A percentile compares a stretch with the other conserved stretches of the same genome.
Evolutionary conservation across 2,888 invertebrate genomes (phyloP).

Genomic region (Tridacna gigas): DNA sequence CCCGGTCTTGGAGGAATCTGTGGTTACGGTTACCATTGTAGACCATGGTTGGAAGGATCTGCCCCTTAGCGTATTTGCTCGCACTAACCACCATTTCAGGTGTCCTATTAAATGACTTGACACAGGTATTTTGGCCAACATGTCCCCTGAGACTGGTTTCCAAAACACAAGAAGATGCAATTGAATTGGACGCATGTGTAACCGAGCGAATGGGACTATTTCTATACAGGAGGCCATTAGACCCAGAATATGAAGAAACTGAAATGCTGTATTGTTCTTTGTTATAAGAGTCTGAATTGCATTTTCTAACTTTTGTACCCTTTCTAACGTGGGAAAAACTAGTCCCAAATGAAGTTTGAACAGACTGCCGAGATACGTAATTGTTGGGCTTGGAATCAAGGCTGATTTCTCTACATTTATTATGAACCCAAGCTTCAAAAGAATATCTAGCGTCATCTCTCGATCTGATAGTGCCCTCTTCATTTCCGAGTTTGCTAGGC

Average conservation of each 20-base stretch:
- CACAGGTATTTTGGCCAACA: background rate
- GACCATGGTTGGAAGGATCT: background rate
- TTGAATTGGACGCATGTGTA: conserved; percentile 16
- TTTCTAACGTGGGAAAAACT: background rate
- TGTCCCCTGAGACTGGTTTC: conserved; percentile 1
- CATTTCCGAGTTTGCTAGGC: background rate
- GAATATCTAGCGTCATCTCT: background rate
- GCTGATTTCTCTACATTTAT: background rate
- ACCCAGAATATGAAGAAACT: conserved; percentile 5
- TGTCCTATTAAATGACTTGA: conserved; percentile 9
- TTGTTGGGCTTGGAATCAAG: background rate
- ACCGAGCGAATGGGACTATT: background rate
- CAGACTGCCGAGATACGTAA: background rate
- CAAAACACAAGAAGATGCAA: background rate
- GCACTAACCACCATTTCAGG: conserved; percentile 10
- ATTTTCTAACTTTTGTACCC: background rate
- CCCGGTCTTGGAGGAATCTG: conserved; percentile 7
- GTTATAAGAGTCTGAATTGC: background rate
- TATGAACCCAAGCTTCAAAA: background rate
- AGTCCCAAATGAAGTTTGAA: background rate
- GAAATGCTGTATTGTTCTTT: background rate
- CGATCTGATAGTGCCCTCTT: background rate
- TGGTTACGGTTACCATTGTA: background rate
- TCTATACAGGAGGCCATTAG: background rate
- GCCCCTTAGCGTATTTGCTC: conserved; percentile 7